Base-by-base conservation (phyloP, 2,113 vertebrate species). In the Phocoena sinus region DNA sequence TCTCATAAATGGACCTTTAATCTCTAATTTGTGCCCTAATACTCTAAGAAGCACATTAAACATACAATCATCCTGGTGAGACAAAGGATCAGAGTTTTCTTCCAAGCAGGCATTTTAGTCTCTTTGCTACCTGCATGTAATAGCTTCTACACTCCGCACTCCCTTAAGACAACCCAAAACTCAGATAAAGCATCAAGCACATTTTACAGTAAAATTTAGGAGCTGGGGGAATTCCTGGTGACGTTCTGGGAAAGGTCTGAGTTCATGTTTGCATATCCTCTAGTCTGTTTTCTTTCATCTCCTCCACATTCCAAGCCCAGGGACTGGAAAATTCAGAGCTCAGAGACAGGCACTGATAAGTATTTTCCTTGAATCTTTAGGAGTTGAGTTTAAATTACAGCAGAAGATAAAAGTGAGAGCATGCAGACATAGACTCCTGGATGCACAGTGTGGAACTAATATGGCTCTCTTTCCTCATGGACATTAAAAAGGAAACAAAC, bases 281-380 rank as follows among this genome's bases (percentile, higher is more conserved):
- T 96, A 98, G 98, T 97, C 98, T 99, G 98, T 98, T 99, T 98
- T 97, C 97, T 98, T 98, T 98, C 98, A 98, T 99, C 99, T 99
- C 99, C 99, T 99, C 99, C 99, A 98, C 99, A 99, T 99, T 99
- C 99, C 99, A 98, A 8, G 76, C 87, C 90, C 96, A 96, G 70
- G 91, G 86, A 92, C 95, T 98, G 94, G 94, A 97, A 97, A 97
- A 93, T 77, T 80, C 95, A 97, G 96, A 98, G 96, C 90, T 97
- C 95, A 90, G 26, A 58, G 77, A 97, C 94, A 98, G 97, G 97
- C 98, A 97, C 96, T 23, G 83, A 95, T 8, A 97, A 97, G 36
- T 1, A 0, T 80, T 97, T 95, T 70, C 76, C 92, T 94, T 91
- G 56, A 96, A 93, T 94, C 96, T 92, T 79, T 63, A 80, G 76